These are phyloP conservation scores for Mus pahari DNA, from an alignment of 2,113 vertebrate species.

Conservation along the genomic window DNA sequence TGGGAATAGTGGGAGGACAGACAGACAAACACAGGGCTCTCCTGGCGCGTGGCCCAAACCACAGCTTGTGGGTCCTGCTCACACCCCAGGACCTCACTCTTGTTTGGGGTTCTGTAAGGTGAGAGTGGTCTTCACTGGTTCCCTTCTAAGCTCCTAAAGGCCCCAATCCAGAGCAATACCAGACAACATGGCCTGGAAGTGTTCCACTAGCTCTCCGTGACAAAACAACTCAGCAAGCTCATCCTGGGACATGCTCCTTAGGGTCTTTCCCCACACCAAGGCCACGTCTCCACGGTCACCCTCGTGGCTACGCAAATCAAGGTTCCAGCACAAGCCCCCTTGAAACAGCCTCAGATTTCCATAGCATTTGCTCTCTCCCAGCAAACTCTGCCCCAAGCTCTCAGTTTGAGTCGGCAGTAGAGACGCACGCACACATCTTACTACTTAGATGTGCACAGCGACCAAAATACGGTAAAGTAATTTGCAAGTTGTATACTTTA, in stretches of 20 bases:
- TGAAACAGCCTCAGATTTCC: background rate
- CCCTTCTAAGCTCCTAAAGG: background rate
- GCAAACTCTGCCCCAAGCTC: background rate
- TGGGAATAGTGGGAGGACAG: rapidly evolving
- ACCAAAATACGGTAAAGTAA: background rate
- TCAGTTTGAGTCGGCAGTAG: rapidly evolving
- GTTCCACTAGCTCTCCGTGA: background rate
- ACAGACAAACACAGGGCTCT: background rate
- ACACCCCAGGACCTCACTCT: no score
- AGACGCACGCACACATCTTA: no score
- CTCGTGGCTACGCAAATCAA: background rate
- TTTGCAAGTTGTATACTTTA: background rate
- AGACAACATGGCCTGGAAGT: no score
- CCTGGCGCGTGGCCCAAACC: rapidly evolving
- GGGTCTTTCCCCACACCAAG: background rate
- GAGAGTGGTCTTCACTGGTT: background rate
- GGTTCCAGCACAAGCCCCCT: background rate
- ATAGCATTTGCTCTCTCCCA: background rate
- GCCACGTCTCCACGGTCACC: background rate
- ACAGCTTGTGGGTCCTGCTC: no score
- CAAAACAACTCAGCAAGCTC: rapidly evolving
- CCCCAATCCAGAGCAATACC: background rate
- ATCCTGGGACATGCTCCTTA: rapidly evolving
- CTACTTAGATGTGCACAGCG: background rate
- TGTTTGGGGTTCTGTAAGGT: background rate